Conservation (phyloP, 1,140 invertebrate species). For the Mercenaria mercenaria region DNA sequence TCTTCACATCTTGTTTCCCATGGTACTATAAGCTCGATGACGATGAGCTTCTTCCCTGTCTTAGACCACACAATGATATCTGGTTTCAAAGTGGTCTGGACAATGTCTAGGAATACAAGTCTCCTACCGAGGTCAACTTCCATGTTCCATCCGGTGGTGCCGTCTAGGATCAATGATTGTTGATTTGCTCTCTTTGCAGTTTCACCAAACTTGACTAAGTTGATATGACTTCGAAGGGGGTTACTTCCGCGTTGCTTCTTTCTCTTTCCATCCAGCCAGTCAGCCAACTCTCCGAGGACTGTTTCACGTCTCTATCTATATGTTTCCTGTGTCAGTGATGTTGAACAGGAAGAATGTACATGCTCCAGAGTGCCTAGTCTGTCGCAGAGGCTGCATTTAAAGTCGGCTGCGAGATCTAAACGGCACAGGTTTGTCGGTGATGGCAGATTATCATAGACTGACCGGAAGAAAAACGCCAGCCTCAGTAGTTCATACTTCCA, state of each 20-base stretch:
- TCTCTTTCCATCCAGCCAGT: conserved; percentile 34
- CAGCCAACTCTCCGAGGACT: conserved; percentile 47
- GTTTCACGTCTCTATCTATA: conserved; percentile 40
- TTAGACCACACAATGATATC: conserved; percentile 31
- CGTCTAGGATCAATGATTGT: conserved; percentile 23
- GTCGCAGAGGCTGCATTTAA: conserved; percentile 2
- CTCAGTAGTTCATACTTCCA: conserved; percentile 46
- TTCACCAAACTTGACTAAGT: conserved; percentile 22
- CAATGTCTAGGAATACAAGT: conserved; percentile 35
- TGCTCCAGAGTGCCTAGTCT: conserved; percentile 31
- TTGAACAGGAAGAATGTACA: conserved; percentile 49
- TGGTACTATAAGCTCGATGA: conserved; percentile 38
- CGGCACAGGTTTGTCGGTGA: conserved; percentile 3
- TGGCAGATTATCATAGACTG: conserved; percentile 25
- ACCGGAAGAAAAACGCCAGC: conserved; percentile 14
- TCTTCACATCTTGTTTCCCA: conserved; percentile 42
- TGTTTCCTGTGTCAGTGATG: conserved; percentile 40
- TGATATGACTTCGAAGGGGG: neutral
- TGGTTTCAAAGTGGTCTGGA: conserved; percentile 29
- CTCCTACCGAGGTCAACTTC: conserved; percentile 31
- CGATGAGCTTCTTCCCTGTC: conserved; percentile 38
- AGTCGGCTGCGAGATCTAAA: conserved; percentile 3
- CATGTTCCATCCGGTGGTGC: conserved; percentile 31
- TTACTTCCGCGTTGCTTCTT: conserved; percentile 45
- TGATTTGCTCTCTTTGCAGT: neutral